Conservation (phyloP, 2,797 vertebrate species). For the Falco naumanni region DNA sequence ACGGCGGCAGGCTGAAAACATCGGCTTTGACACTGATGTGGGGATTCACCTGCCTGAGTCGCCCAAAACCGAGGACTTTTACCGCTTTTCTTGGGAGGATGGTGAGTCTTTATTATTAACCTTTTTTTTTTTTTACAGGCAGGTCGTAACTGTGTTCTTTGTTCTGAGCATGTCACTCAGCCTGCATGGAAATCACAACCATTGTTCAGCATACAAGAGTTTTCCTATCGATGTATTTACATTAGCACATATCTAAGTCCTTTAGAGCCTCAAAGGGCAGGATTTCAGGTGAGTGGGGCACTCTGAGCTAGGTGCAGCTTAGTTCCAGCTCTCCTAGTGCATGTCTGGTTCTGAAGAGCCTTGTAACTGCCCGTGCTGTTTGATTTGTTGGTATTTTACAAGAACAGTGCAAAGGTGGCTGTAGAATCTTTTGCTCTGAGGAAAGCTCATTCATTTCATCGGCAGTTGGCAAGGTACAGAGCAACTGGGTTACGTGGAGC, state of each 20-base stretch:
- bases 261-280: not conserved
- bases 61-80: conserved; percentile 88
- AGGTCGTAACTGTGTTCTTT: not conserved
- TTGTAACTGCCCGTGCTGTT: not conserved
- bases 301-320: not conserved
- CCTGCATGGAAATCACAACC: not conserved
- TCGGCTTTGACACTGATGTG: conserved; percentile 89
- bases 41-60: conserved; percentile 92
- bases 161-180: not conserved
- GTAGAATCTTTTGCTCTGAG: not conserved
- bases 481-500: not conserved
- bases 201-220: not conserved
- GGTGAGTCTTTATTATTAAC: conserved; percentile 77
- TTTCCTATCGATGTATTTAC: not conserved
- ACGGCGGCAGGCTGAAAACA: conserved; percentile 91
- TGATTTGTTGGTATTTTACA: not conserved
- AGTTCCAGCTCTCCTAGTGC: not conserved
- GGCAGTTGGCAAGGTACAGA: not conserved
- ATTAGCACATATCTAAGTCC: not conserved
- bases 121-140: too few species aligned
- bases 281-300: not conserved
- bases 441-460: not conserved
- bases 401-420: not conserved
- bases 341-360: not conserved
- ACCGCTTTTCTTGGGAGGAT: conserved; percentile 95